Evolutionary conservation across 2,888 invertebrate genomes (phyloP), one percentile per base, ranked within the genome.

Genomic region (Mantis religiosa): DNA sequence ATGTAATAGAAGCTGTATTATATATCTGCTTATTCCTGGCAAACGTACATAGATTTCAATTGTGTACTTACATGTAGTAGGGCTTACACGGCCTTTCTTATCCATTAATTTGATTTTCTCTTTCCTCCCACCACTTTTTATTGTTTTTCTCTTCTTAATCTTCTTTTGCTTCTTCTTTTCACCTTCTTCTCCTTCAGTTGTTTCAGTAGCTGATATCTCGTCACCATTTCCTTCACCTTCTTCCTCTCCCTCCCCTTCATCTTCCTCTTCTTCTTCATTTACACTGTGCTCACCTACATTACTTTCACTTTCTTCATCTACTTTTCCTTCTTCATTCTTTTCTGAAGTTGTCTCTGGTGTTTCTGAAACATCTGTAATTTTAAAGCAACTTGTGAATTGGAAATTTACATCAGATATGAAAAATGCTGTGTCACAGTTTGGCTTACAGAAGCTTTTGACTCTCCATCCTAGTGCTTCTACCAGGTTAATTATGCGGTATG

Each of bases 91-190:
- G 8, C 85, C 85, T 41, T 47, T 85, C 85, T 85, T 85, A 25
- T 85, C 54, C 54, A 71, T 71, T 20, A 71, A 20, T 6, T 54
- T 54, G 54, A 54, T 14, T 54, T 85, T 85, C 41, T 85, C 34
- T 85, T 47, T 85, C 85, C 85, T n/a, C 47, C 41, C 47, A 71
- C 54, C 54, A 20, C 54, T 25, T 71, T 71, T 71, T 71, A 71
- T 15, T 71, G 15, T 12, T 85, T 85, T 85, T 28, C 85, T 47
- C 27, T 85, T 85, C 34, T 34, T 85, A 9, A 41, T 85, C 85
- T 85, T 85, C 34, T 85, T 85, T 47, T 85, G 34, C 34, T 85
- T 85, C 30, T 85, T 85, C 41, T 27, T 85, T 85, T 85, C 85
- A 47, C 47, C 85, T 8, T 85, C 85, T n/a, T 85, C 85, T 12